Base-by-base conservation (phyloP, 1,140 invertebrate genomes). In the Drosophila bipectinata region DNA sequence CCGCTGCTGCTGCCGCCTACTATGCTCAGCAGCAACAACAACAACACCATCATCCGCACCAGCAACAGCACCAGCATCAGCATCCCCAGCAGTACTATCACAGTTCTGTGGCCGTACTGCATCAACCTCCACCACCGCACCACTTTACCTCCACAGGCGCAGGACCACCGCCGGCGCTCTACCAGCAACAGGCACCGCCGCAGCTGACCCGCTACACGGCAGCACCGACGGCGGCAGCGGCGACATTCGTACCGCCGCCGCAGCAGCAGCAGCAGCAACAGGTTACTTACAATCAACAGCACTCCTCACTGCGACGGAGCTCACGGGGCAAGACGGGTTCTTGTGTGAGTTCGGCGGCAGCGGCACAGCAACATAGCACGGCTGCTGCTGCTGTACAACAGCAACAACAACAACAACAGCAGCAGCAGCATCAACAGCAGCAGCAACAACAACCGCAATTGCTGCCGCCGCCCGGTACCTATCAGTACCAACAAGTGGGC, bases 281-380 rank as follows among this genome's bases (percentile, higher is more conserved):
- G 37, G 71, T 78, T 53, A 24, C 41, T 6, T 69, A 69, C 64
- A 69, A 69, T 57, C 81, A 66, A 51, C 81, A 89, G 41, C 87
- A 87, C 72, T 84, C 89, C 49, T 91, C 90, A 62, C 72, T 90
- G 60, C 81, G 91, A 47, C 84, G 91, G 71, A 92, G 91, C 63
- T 91, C 91, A 83, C 85, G 91, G 77, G 71, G 91, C 89, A 92
- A 92, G 77, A 92, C 91, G 91, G 91, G 91, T 92, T 92, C 91
- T 83, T 92, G 91, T 74, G 91, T 92, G 72, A 92, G 91, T 72
- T 88, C 91, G 34, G 74, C 90, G 71, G 85, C 79, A 79, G 78
- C 81, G 48, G 87, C 75, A 78, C 85, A 84, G 76, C 85, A 47
- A 47, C 44, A 47, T 18, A 47, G 44, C 18, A 21, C 44, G 8